phyloP scores from a whole-genome alignment of 2,888 invertebrate genomes.

The Sinohyriopsis cumingii region DNA sequence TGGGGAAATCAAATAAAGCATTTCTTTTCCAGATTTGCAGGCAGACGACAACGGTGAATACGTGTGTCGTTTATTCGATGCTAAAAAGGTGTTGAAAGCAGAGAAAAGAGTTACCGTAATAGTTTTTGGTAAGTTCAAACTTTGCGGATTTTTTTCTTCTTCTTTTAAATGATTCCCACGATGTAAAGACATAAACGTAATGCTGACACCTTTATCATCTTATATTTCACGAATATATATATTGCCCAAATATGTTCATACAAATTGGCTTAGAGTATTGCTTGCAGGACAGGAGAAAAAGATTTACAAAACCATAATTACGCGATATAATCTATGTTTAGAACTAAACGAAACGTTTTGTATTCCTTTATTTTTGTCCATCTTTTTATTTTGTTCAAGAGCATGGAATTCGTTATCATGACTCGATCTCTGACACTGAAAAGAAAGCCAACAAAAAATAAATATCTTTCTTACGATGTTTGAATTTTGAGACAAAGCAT shows the following conservation, averaged over 20 bases:
- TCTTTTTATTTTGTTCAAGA: too few species aligned
- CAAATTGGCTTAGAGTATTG: too few species aligned
- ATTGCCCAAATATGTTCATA: too few species aligned
- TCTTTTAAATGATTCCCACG: background rate
- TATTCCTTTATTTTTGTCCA: too few species aligned
- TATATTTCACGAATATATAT: background rate
- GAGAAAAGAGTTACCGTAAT: slow-evolving; percentile 21
- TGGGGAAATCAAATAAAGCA: too few species aligned
- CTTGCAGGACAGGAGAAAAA: too few species aligned
- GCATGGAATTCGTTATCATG: too few species aligned
- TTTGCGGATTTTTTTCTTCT: background rate
- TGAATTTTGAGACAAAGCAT: background rate
- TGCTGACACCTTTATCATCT: background rate
- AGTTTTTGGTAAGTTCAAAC: slow-evolving; percentile 20
- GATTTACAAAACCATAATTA: too few species aligned
- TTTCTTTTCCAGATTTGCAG: slow-evolving; percentile 13
- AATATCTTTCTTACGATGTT: background rate
- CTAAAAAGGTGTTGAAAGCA: slow-evolving; percentile 25
- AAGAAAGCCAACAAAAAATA: background rate
- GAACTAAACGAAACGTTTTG: too few species aligned
- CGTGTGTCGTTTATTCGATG: slow-evolving; percentile 31
- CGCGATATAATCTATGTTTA: too few species aligned
- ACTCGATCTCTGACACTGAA: background rate
- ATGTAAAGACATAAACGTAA: too few species aligned
- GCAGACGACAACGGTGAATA: slow-evolving; percentile 30